phyloP scores from a whole-genome alignment of 2,888 invertebrate genomes.

The Sialis lutaria region DNA sequence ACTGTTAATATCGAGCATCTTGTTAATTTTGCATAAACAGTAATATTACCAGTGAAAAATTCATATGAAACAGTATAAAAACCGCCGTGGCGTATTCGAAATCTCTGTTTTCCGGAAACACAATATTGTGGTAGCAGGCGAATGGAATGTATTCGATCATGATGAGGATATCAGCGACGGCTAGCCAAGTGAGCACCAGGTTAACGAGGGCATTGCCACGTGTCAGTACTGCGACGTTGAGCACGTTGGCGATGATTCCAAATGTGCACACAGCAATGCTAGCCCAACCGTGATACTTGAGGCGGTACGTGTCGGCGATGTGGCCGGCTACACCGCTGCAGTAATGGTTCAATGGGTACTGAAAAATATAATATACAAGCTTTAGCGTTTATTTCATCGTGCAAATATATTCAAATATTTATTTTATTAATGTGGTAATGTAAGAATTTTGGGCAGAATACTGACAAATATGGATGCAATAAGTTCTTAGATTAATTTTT shows the following conservation, averaged over 20 bases:
- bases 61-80: slow-evolving; percentile 62
- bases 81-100: slow-evolving; percentile 58
- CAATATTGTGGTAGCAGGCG: slow-evolving; percentile 46
- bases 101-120: slow-evolving; percentile 40
- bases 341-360: slow-evolving; percentile 24
- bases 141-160: slow-evolving; percentile 77
- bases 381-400: too few species aligned
- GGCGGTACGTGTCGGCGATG: slow-evolving; percentile 40
- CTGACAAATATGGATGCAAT: too few species aligned
- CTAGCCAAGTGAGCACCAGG: slow-evolving; percentile 66
- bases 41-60: slow-evolving; percentile 41
- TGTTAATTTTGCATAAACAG: too few species aligned
- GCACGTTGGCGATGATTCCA: slow-evolving; percentile 69
- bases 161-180: slow-evolving; percentile 76
- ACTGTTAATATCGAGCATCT: too few species aligned
- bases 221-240: slow-evolving; percentile 77
- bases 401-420: too few species aligned
- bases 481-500: too few species aligned
- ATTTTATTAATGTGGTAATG: too few species aligned
- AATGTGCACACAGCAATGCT: slow-evolving; percentile 71
- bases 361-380: too few species aligned
- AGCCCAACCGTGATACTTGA: slow-evolving; percentile 63
- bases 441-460: too few species aligned
- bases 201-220: slow-evolving; percentile 71
- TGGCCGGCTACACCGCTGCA: slow-evolving; percentile 41